A percentile compares a stretch with the other conserved stretches of the same genome.
Conservation (phyloP, 2,797 vertebrate species). For the Pangasius larnaudii region DNA sequence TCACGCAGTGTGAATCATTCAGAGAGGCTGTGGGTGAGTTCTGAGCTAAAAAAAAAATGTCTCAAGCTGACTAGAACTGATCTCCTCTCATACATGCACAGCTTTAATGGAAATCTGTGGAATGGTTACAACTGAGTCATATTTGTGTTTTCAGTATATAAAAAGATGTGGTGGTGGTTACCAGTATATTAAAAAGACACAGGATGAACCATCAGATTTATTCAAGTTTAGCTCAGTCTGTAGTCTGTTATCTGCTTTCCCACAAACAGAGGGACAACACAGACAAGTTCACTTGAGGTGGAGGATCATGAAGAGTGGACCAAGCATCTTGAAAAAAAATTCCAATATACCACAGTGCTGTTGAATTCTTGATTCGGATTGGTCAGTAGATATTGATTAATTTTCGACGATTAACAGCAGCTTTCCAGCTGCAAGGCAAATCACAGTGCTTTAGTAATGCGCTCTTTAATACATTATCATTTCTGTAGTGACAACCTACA, state of each 20-base stretch:
- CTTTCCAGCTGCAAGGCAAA: not conserved
- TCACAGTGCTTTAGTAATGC: not conserved
- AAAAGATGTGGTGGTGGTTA: not conserved
- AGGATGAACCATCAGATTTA: not conserved
- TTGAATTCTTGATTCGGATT: not conserved
- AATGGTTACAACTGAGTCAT: not conserved
- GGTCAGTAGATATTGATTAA: not conserved
- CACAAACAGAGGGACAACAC: not conserved
- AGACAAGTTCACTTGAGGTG: not conserved
- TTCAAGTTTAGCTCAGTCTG: not conserved
- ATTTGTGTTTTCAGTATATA: not conserved
- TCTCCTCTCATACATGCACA: not conserved
- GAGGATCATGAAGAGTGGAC: not conserved
- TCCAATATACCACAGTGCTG: not conserved
- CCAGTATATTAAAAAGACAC: not conserved
- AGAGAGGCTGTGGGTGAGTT: not conserved
- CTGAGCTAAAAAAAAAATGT: not conserved
- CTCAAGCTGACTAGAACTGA: too few species aligned
- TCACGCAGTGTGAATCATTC: not conserved
- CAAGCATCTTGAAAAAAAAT: not conserved
- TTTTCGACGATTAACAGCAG: not conserved
- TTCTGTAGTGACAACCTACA: not conserved
- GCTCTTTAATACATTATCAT: not conserved
- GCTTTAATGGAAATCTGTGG: not conserved
- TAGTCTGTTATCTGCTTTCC: not conserved